Evolutionary conservation across 1,140 invertebrate genomes (phyloP), one percentile per base, ranked within the genome.

Genomic region (Mactra quadrangularis): DNA sequence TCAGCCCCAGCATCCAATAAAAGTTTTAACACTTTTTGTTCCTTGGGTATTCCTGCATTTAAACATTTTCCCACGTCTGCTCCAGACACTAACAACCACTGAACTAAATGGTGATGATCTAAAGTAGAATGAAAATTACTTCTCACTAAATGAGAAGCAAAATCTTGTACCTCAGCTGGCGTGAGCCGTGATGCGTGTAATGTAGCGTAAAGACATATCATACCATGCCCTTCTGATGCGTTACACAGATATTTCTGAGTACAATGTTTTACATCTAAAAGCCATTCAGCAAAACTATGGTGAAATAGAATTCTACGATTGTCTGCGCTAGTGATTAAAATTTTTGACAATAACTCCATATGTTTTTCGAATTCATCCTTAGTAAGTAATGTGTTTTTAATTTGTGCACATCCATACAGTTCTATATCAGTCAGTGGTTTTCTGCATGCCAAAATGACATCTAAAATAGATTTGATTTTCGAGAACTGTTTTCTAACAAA

Each of bases 201-300:
- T 2, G 96, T 95, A 86, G 97, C 96, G 89, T 96, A 95, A 95
- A 97, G 96, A 9, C 97, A 96, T 29, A 98, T 94, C 94, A 97
- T 97, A 2, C 96, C 96, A 91, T 99, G 97, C 0, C 97, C 97
- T 89, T 97, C 96, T 47, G 95, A 94, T 0, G 96, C 96, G 79
- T 96, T 96, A 91, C 97, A 98, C 53, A 99, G 94, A 92, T 97
- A 99, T 87, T 97, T 97, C 85, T 97, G 96, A 94, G 98, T 99
- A 90, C 97, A 98, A 89, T 99, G 97, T 93, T 99, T 99, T 0
- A 99, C 97, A 93, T 99, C 98, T 29, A 97, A 93, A 53, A 99
- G 92, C 98, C 98, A 99, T 89, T 97, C 96, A 11, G 97, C 96
- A 92, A 99, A 99, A 79, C 97, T 98, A 90, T 97, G 96, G 79